These are phyloP conservation scores for Enteromius radiatus DNA, from an alignment of 2,797 vertebrate genomes.

Conservation along the genomic window DNA sequence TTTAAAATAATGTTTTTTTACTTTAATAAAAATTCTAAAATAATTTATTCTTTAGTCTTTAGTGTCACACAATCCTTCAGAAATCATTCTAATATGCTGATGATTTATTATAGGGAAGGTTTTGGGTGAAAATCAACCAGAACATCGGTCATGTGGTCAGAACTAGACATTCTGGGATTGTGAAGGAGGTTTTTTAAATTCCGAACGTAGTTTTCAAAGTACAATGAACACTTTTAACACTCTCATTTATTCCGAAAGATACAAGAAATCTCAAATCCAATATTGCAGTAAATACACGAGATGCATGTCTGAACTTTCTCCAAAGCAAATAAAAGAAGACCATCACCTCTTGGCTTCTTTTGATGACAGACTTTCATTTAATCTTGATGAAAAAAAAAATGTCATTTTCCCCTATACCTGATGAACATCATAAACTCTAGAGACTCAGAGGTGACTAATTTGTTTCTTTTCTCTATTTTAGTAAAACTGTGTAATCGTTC, in stretches of 20 bases:
- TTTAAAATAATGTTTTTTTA: too few relatives aligned
- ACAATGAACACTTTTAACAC: background rate
- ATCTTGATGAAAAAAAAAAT: constrained; percentile 20
- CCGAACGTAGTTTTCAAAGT: background rate
- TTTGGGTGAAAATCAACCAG: background rate
- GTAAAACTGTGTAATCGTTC: constrained; percentile 32
- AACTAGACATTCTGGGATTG: background rate
- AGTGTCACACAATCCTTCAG: too few relatives aligned
- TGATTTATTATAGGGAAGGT: background rate
- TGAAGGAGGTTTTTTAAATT: background rate
- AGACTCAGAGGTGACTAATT: constrained; percentile 26
- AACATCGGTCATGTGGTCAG: background rate
- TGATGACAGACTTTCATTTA: constrained; percentile 4
- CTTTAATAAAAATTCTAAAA: too few relatives aligned
- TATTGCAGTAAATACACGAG: background rate
- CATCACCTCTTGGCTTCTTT: constrained; percentile 1
- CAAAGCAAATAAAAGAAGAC: constrained; percentile 2
- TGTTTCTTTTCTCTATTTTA: constrained; percentile 39
- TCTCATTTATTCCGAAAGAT: background rate
- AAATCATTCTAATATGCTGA: too few relatives aligned
- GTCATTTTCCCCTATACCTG: background rate
- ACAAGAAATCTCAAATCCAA: background rate
- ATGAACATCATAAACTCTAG: background rate
- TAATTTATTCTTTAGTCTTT: too few relatives aligned
- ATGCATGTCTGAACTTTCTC: background rate